These are phyloP conservation scores for Ornithoptera alexandrae DNA, from an alignment of 2,888 invertebrate species.

Conservation along the genomic window DNA sequence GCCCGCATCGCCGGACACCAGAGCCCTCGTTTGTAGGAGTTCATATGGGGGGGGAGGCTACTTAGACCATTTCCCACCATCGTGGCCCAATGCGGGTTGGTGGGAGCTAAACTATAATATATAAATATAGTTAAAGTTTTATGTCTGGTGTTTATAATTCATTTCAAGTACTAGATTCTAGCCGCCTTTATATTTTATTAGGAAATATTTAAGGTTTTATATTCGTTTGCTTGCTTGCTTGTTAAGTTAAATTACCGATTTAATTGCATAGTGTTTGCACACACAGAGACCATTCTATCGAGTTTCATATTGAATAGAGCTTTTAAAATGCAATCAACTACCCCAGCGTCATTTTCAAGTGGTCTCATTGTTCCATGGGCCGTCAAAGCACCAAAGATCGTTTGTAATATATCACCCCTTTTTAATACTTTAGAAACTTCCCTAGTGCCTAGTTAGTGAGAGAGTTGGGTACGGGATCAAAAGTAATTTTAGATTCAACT, in stretches of 20 bases:
- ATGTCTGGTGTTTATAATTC: too few species aligned
- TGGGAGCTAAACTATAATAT: too few species aligned
- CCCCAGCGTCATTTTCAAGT: slow-evolving; percentile 25
- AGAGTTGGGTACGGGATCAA: too few species aligned
- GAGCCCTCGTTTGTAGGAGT: too few species aligned
- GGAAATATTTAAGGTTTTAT: not conserved
- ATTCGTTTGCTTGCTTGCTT: not conserved
- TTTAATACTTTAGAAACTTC: slow-evolving; percentile 23
- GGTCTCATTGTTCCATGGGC: slow-evolving; percentile 19
- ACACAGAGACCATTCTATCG: slow-evolving; percentile 6
- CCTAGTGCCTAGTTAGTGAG: slow-evolving; percentile 3
- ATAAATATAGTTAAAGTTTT: too few species aligned
- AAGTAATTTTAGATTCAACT: too few species aligned
- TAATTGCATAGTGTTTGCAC: slow-evolving; percentile 17
- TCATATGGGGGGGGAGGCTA: too few species aligned
- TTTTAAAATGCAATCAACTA: slow-evolving; percentile 28
- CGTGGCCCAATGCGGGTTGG: too few species aligned
- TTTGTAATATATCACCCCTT: slow-evolving; percentile 24
- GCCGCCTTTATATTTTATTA: too few species aligned
- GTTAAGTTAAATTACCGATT: slow-evolving; percentile 2
- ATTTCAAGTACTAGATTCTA: too few species aligned
- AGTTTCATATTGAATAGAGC: slow-evolving; percentile 14
- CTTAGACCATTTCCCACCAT: too few species aligned
- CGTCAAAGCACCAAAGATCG: slow-evolving; percentile 23
- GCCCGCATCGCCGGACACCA: too few species aligned